phyloP scores from a whole-genome alignment of 2,113 vertebrate species.

The Alligator mississippiensis region DNA sequence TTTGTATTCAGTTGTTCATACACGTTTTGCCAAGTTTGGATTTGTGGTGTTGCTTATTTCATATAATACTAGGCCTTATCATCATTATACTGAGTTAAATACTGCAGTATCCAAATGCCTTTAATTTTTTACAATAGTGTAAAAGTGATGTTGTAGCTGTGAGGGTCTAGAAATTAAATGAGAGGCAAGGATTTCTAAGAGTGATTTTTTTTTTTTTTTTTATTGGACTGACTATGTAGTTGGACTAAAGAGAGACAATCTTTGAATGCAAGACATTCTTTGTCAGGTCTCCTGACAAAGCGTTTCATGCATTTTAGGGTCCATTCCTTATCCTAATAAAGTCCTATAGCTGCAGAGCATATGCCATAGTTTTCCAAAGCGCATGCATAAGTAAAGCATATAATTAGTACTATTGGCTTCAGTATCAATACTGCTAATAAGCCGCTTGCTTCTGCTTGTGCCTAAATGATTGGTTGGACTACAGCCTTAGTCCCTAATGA shows the following conservation, averaged over 20 bases:
- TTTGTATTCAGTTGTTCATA: background rate
- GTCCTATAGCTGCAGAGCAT: background rate
- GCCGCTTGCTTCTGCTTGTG: background rate
- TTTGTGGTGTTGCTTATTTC: background rate
- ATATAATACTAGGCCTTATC: background rate
- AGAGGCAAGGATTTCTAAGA: no score
- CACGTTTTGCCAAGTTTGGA: background rate
- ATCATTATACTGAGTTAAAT: background rate
- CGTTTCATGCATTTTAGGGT: background rate
- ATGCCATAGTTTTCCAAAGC: background rate
- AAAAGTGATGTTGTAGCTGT: no score
- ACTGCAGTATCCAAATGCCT: background rate
- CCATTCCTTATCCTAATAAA: background rate
- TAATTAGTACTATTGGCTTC: slow-evolving; percentile 9
- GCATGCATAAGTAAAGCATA: background rate
- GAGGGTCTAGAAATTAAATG: no score
- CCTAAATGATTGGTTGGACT: background rate
- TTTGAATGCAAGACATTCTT: no score
- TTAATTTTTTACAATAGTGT: no score
- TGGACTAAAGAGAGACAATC: no score
- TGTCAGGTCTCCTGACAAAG: background rate
- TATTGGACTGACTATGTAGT: no score
- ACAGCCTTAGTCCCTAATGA: background rate
- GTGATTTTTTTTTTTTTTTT: no score
- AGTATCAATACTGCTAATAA: background rate